These are phyloP conservation scores for Telmatherina bonti DNA, from an alignment of 2,797 vertebrate species.

Conservation along the genomic window DNA sequence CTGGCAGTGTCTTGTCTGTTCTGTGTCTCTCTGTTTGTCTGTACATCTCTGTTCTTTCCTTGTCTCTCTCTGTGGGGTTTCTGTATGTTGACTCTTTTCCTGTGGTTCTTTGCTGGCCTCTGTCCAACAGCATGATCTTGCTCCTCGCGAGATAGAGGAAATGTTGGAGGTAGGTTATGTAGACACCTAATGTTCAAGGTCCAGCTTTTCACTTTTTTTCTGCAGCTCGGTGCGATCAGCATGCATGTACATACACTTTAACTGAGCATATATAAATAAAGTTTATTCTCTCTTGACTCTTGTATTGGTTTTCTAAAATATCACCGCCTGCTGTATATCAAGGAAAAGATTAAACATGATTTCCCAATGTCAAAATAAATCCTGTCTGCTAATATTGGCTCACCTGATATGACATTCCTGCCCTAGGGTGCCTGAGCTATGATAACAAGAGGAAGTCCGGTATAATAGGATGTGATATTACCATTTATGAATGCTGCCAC, in stretches of 20 bases:
- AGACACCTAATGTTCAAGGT: slow-evolving; percentile 46
- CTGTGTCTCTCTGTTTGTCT: slow-evolving; percentile 42
- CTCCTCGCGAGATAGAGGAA: slow-evolving; percentile 84
- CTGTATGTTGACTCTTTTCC: slow-evolving; percentile 75
- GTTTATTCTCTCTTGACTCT: slow-evolving; percentile 35
- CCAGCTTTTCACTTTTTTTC: slow-evolving; percentile 54
- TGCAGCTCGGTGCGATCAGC: slow-evolving; percentile 55
- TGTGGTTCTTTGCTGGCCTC: slow-evolving; percentile 76
- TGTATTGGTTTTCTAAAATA: slow-evolving; percentile 56
- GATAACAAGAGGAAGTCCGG: slow-evolving; percentile 73
- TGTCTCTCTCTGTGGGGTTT: slow-evolving; percentile 62
- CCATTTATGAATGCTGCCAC: slow-evolving; percentile 79
- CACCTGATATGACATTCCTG: slow-evolving; percentile 67
- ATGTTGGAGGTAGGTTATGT: slow-evolving; percentile 84
- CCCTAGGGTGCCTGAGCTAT: slow-evolving; percentile 52
- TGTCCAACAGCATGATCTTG: slow-evolving; percentile 79
- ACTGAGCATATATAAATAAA: slow-evolving; percentile 56
- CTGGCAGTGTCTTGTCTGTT: slow-evolving; percentile 36
- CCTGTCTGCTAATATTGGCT: slow-evolving; percentile 55
- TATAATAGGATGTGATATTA: slow-evolving; percentile 79
- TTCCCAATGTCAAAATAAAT: slow-evolving; percentile 62
- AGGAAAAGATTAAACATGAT: slow-evolving; percentile 59
- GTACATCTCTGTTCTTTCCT: slow-evolving; percentile 50
- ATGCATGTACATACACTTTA: slow-evolving; percentile 46
- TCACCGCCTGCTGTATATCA: slow-evolving; percentile 41